A percentile compares a stretch with the other conserved stretches of the same genome.
Evolutionary conservation across 2,113 vertebrate species (phyloP).

Genomic region (Beaufortia kweichowensis): DNA sequence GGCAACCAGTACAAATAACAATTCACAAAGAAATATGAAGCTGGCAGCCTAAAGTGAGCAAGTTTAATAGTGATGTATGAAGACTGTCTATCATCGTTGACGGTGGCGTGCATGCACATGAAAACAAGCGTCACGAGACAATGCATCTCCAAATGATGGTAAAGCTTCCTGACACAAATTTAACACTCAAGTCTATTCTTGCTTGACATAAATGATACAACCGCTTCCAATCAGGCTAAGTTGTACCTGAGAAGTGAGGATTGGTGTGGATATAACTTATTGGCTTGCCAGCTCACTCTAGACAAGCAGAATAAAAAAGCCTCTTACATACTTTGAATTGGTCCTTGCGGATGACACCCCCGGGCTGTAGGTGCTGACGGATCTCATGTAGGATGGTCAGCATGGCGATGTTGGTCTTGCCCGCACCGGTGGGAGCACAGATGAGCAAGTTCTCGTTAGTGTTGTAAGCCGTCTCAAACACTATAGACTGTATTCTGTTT

Average conservation of each 20-base stretch:
- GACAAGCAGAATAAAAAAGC: neutral
- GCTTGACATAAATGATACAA: slow-evolving; percentile 19
- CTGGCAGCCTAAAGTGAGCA: slow-evolving; percentile 70
- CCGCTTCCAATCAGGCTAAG: neutral
- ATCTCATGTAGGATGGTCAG: slow-evolving; percentile 93
- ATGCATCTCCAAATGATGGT: slow-evolving; percentile 63
- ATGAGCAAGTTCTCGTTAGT: slow-evolving; percentile 98
- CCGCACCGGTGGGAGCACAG: slow-evolving; percentile 94
- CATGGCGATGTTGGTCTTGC: slow-evolving; percentile 99
- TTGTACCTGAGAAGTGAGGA: neutral
- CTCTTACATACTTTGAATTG: slow-evolving; percentile 87
- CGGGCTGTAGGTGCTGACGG: slow-evolving; percentile 90
- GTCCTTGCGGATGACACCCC: slow-evolving; percentile 91
- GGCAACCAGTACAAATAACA: slow-evolving; percentile 82
- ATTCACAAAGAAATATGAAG: slow-evolving; percentile 85
- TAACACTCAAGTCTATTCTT: slow-evolving; percentile 20
- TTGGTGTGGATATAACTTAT: slow-evolving; percentile 23
- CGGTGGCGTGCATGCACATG: slow-evolving; percentile 52
- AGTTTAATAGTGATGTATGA: slow-evolving; percentile 84
- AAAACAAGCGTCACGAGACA: slow-evolving; percentile 66
- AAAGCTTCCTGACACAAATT: slow-evolving; percentile 56
- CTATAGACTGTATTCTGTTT: slow-evolving; percentile 95
- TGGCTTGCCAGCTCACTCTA: slow-evolving; percentile 29
- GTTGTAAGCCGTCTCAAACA: slow-evolving; percentile 96
- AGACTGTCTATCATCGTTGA: slow-evolving; percentile 73